phyloP scores from a whole-genome alignment of 1,140 invertebrate genomes.

The Protaetia brevitarsis region DNA sequence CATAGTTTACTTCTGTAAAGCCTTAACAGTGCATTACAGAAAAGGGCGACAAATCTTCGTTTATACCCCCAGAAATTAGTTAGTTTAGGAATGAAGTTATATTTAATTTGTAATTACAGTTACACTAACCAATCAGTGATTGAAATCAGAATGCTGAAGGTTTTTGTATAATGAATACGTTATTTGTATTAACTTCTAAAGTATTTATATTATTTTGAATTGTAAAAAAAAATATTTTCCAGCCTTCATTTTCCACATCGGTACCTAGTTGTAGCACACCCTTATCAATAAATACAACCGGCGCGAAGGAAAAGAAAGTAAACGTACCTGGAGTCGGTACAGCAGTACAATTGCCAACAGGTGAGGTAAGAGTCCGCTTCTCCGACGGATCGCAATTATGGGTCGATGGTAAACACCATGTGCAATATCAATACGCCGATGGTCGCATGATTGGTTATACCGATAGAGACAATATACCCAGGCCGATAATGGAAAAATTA shows the following conservation, averaged over 20 bases:
- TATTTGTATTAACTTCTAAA: too few species aligned
- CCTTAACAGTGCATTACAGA: too few species aligned
- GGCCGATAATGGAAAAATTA: slow-evolving; percentile 42
- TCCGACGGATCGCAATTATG: slow-evolving; percentile 51
- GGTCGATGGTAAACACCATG: slow-evolving; percentile 44
- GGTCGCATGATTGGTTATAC: slow-evolving; percentile 37
- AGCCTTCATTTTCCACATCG: slow-evolving; percentile 42
- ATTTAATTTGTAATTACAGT: too few species aligned
- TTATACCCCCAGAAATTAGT: too few species aligned
- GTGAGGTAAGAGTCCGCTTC: slow-evolving; percentile 53
- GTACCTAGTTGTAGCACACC: neutral
- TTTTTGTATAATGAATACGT: too few species aligned
- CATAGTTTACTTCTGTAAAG: too few species aligned
- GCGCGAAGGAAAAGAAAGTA: slow-evolving; percentile 43
- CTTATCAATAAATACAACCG: neutral
- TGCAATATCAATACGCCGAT: slow-evolving; percentile 41
- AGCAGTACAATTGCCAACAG: slow-evolving; percentile 51
- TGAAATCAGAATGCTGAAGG: too few species aligned
- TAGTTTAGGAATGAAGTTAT: too few species aligned
- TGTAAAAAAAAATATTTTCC: too few species aligned
- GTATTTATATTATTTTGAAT: too few species aligned
- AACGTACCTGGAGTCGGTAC: slow-evolving; percentile 51
- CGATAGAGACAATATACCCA: slow-evolving; percentile 42
- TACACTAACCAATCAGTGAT: too few species aligned
- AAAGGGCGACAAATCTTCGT: too few species aligned